Percentiles rank a stretch among this genome's conserved stretches.
Conservation (phyloP, 2,888 invertebrate species). For the Xiphydria camelus region DNA sequence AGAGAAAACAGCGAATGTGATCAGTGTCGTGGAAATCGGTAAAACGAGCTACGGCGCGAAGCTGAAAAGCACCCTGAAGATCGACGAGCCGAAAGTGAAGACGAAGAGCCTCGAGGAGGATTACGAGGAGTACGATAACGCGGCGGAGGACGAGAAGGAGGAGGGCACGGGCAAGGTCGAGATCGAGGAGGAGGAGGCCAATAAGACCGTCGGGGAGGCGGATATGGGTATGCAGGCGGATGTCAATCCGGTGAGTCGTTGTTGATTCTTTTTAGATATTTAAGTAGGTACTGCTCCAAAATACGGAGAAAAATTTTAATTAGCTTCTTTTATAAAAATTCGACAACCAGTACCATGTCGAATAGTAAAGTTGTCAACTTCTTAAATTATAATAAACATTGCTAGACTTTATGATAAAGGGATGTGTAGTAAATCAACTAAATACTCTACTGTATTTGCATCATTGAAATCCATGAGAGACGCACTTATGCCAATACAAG, state of each 20-base stretch:
- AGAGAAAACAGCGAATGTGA: constrained; percentile 6
- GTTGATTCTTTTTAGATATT: not conserved
- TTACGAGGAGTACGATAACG: constrained; percentile 46
- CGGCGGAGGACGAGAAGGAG: constrained; percentile 40
- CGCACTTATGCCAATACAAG: too few relatives aligned
- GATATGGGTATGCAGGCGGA: constrained; percentile 44
- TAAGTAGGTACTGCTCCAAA: too few relatives aligned
- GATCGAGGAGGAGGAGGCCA: constrained; percentile 29
- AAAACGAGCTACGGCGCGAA: not conserved
- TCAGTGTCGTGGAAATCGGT: constrained; percentile 12
- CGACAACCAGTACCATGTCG: too few relatives aligned
- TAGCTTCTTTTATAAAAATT: too few relatives aligned
- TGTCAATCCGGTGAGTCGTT: constrained; percentile 43
- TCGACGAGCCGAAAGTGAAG: constrained; percentile 22
- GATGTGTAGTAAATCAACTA: too few relatives aligned
- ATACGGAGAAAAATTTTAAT: too few relatives aligned
- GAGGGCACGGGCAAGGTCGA: constrained; percentile 33
- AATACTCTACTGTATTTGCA: too few relatives aligned
- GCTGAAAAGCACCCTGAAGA: constrained; percentile 11
- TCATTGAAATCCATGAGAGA: too few relatives aligned
- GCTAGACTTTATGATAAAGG: too few relatives aligned
- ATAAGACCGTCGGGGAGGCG: constrained; percentile 32
- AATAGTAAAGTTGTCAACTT: too few relatives aligned
- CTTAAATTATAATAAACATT: too few relatives aligned
- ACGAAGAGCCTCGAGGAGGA: constrained; percentile 45